These are phyloP conservation scores for Callopanchax toddi DNA, from an alignment of 2,113 vertebrate genomes.

Conservation along the genomic window DNA sequence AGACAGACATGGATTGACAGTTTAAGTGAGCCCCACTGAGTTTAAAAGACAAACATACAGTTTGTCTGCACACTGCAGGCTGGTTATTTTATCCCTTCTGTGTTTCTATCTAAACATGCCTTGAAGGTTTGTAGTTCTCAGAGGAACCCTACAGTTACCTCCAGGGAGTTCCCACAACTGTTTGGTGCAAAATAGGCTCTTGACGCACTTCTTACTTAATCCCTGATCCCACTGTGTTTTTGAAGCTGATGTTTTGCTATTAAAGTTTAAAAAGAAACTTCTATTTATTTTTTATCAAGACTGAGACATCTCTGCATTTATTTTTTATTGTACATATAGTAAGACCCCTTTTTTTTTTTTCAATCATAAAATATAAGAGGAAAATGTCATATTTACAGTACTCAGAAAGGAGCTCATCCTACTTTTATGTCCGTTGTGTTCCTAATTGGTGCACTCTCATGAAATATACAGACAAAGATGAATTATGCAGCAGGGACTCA, in stretches of 20 bases:
- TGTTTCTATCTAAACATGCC: background rate
- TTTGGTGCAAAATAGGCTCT: background rate
- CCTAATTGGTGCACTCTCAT: constrained; percentile 27
- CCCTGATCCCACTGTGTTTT: background rate
- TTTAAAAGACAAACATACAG: background rate
- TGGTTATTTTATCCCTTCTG: background rate
- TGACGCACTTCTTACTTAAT: background rate
- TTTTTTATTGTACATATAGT: background rate
- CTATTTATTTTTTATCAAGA: background rate
- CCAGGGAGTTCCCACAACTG: background rate
- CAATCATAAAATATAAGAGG: background rate
- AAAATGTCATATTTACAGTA: constrained; percentile 6
- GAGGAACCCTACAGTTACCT: background rate
- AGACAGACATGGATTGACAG: background rate
- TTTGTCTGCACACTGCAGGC: background rate
- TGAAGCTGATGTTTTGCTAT: background rate
- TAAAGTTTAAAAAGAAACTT: background rate
- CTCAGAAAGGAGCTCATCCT: background rate
- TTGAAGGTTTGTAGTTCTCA: background rate
- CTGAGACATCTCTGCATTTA: background rate
- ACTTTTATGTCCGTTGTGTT: constrained; percentile 9
- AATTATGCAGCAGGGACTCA: constrained; percentile 30
- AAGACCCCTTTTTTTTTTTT: background rate
- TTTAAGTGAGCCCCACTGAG: background rate
- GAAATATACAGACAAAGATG: constrained; percentile 15